These are phyloP conservation scores for Melinaea marsaeus DNA, from an alignment of 2,888 invertebrate species.

Conservation along the genomic window DNA sequence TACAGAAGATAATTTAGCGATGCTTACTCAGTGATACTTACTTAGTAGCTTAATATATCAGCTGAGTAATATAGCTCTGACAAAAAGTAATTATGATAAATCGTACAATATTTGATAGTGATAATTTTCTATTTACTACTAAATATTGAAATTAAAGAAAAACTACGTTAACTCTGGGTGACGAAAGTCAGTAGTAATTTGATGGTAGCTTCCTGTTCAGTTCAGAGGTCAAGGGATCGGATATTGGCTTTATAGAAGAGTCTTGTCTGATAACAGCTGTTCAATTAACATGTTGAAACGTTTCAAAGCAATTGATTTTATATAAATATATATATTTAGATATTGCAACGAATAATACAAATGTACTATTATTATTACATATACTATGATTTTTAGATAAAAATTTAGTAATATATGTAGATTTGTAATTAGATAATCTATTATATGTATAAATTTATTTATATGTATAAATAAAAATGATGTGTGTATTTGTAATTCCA, in stretches of 20 bases:
- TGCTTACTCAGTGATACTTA: not conserved
- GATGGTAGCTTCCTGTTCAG: conserved; percentile 1
- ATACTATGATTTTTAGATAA: too few relatives aligned
- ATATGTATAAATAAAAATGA: too few relatives aligned
- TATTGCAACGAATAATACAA: too few relatives aligned
- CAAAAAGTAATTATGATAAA: not conserved
- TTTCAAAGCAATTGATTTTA: not conserved
- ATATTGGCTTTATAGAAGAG: not conserved
- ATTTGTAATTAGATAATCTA: too few relatives aligned
- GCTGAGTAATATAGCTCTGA: not conserved
- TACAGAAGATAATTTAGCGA: too few relatives aligned
- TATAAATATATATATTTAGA: too few relatives aligned
- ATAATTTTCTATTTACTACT: conserved; percentile 26
- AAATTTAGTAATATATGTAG: too few relatives aligned
- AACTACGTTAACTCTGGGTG: conserved; percentile 22
- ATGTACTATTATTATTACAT: too few relatives aligned
- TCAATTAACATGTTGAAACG: not conserved
- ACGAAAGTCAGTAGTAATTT: conserved; percentile 25
- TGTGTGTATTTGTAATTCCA: too few relatives aligned
- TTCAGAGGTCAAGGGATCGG: not conserved
- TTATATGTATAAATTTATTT: too few relatives aligned
- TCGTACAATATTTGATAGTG: conserved; percentile 15
- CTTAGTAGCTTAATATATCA: conserved; percentile 3
- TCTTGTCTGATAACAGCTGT: not conserved
- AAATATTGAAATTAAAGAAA: conserved; percentile 20